Conservation (phyloP, 2,888 invertebrate species). For the Megastigmus dorsalis region DNA sequence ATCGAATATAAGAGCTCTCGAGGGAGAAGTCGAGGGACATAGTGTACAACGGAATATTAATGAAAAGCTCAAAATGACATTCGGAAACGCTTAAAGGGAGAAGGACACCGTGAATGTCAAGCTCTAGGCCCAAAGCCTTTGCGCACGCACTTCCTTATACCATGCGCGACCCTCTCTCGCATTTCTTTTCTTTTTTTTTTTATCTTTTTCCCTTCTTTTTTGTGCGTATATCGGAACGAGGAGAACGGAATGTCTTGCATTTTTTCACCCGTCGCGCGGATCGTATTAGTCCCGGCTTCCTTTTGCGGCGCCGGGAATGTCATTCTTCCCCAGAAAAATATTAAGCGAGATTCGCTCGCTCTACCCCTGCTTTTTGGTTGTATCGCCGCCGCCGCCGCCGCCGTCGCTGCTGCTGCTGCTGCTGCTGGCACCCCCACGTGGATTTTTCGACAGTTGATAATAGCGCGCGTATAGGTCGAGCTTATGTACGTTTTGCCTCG, state of each 20-base stretch:
- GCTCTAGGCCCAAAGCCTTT: background rate
- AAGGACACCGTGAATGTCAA: constrained; percentile 2
- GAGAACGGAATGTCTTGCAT: constrained; percentile 46
- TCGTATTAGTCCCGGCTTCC: constrained; percentile 13
- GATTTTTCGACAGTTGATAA: background rate
- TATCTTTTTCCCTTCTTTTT: constrained; percentile 3
- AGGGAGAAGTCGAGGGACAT: constrained; percentile 22
- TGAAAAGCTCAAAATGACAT: constrained; percentile 54
- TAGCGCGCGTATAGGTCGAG: background rate
- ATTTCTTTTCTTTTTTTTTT: background rate
- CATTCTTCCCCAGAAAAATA: constrained; percentile 22
- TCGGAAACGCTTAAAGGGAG: constrained; percentile 44
- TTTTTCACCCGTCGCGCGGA: constrained; percentile 25
- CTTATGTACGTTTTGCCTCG: too few relatives aligned
- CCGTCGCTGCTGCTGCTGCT: background rate
- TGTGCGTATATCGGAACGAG: constrained; percentile 6
- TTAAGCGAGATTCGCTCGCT: background rate
- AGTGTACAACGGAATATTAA: constrained; percentile 47
- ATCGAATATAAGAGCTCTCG: constrained; percentile 39
- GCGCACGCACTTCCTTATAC: background rate
- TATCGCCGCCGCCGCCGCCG: background rate
- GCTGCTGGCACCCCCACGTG: background rate
- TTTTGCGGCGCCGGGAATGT: constrained; percentile 2
- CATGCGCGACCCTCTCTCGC: background rate
- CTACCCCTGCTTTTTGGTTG: constrained; percentile 1